Percentiles rank a stretch among this genome's conserved stretches.
phyloP scores from a whole-genome alignment of 2,113 vertebrate species.

The Rhinoderma darwinii region DNA sequence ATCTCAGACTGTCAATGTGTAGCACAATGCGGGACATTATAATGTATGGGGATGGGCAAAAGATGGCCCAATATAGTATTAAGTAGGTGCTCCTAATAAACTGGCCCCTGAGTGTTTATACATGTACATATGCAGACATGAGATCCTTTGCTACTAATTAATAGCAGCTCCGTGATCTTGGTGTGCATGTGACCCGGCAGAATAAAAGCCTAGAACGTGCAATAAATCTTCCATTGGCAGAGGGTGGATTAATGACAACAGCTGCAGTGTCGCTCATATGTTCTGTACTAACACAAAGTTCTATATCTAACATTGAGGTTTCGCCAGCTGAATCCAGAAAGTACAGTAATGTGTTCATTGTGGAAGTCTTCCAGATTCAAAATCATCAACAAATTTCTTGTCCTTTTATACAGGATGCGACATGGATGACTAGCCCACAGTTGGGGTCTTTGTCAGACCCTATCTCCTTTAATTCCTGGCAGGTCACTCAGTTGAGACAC shows the following conservation, averaged over 20 bases:
- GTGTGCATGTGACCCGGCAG: neutral
- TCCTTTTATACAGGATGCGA: too few relatives aligned
- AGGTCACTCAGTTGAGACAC: too few relatives aligned
- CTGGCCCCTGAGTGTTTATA: too few relatives aligned
- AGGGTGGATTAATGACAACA: neutral
- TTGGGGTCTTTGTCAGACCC: too few relatives aligned
- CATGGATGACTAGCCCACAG: too few relatives aligned
- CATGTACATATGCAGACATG: too few relatives aligned
- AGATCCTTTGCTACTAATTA: neutral
- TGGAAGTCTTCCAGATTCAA: conserved; percentile 9
- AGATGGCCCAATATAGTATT: neutral
- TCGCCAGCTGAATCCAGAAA: conserved; percentile 6
- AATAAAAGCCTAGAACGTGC: neutral
- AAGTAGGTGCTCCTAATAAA: neutral
- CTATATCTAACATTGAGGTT: conserved; percentile 32
- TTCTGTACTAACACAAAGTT: conserved; percentile 19
- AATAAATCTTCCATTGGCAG: neutral
- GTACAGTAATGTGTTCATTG: conserved; percentile 34
- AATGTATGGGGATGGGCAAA: neutral
- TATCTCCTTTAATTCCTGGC: too few relatives aligned
- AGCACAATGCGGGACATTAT: neutral
- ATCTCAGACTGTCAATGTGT: neutral
- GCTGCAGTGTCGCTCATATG: neutral
- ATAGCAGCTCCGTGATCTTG: neutral
- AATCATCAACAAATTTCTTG: conserved; percentile 12